Evolutionary conservation across 2,888 invertebrate genomes (phyloP), one percentile per base, ranked within the genome.

Genomic region (Campoplex nolae): DNA sequence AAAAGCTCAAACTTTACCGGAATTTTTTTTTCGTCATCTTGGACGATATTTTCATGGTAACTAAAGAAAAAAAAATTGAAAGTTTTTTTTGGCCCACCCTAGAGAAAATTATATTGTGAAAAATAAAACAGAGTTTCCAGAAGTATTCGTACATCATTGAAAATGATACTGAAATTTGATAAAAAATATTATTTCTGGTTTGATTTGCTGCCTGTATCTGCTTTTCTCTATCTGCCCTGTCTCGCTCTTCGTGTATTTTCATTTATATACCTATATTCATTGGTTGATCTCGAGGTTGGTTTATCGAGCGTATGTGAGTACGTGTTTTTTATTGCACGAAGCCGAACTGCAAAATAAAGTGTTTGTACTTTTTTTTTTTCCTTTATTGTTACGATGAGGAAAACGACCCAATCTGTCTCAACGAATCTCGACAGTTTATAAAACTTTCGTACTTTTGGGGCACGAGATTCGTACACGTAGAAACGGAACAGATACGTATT

Each of bases 341-440:
- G 35, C 9, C 51, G 65, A 67, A 77, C 11, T n/a, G 18, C n/a
- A 77, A 48, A 18, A 78, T 54, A 18, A 28, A 56, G 42, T 42
- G 38, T 68, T 70, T 78, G 54, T 9, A 28, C 9, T 73, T 4
- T 9, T 73, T 74, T 18, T 23, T 38, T 62, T 74, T 18, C 16
- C 38, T 74, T 18, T 18, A 48, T 70, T 45, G 79, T 35, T 45
- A 62, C 48, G 65, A 65, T 48, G 28, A 65, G 51, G 23, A 28
- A 32, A 81, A 42, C 73, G 73, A n/a, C 13, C 54, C 73, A 54
- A 74, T 81, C 38, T 58, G 56, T 48, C 58, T 62, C 48, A 16
- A 38, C 23, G 56, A 79, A 51, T 23, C 51, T 45, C 48, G 58
- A 56, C 35, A 71, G 79, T 35, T 45, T 45, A 71, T 73, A 80